A percentile compares a stretch with the other conserved stretches of the same genome.
These are phyloP conservation scores for Polypterus senegalus DNA, from an alignment of 2,113 vertebrate species.

Conservation along the genomic window DNA sequence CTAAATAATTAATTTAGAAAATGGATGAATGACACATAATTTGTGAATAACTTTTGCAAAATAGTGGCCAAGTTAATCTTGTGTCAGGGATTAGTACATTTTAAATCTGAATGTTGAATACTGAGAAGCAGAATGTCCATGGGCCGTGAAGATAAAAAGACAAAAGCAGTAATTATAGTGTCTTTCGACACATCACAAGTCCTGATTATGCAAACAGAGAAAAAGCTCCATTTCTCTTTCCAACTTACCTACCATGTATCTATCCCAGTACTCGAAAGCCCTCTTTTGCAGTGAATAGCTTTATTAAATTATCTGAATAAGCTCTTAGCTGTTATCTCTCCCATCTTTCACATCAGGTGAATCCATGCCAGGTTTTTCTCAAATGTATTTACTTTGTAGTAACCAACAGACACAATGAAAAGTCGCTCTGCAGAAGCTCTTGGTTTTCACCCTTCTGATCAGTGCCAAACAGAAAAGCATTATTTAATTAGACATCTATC, in stretches of 20 bases:
- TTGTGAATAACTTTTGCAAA: no score
- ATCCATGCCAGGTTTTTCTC: neutral
- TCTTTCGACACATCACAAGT: no score
- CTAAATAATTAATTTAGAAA: no score
- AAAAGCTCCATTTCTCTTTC: neutral
- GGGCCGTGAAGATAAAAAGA: no score
- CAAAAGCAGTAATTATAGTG: no score
- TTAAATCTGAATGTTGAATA: no score
- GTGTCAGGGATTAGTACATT: no score
- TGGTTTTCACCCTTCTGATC: neutral
- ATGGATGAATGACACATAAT: no score
- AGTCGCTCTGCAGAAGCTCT: neutral
- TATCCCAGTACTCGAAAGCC: neutral
- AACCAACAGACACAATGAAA: neutral
- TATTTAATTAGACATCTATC: neutral
- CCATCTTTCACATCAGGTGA: neutral
- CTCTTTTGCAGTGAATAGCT: slow-evolving; percentile 6
- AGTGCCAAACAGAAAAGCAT: neutral
- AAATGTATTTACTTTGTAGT: neutral
- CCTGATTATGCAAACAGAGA: slow-evolving; percentile 12
- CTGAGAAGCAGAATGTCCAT: no score
- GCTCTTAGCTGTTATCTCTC: neutral
- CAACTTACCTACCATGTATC: neutral
- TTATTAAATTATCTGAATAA: slow-evolving; percentile 4
- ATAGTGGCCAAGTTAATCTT: no score